Conservation (phyloP, 2,888 invertebrate genomes). For the Tipula lateralis region DNA sequence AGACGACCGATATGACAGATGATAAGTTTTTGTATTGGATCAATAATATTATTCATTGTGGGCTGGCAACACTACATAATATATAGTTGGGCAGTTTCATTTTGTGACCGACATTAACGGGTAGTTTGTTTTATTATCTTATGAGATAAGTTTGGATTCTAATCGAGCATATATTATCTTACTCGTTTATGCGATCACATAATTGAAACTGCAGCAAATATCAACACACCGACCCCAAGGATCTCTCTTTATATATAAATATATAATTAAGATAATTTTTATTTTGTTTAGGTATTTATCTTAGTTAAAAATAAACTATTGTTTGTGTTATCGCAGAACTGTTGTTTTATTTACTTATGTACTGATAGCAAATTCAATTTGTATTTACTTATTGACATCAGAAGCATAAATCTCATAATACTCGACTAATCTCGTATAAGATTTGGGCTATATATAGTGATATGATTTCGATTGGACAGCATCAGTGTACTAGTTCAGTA, state of each 20-base stretch:
- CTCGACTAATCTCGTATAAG: neutral
- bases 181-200: slow-evolving; percentile 52
- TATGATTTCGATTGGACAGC: neutral
- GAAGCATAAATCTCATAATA: neutral
- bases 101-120: slow-evolving; percentile 53
- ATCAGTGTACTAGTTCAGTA: neutral
- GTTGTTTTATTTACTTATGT: neutral
- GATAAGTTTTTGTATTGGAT: neutral
- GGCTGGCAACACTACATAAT: neutral
- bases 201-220: slow-evolving; percentile 44
- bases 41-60: neutral
- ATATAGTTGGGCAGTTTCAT: slow-evolving; percentile 42
- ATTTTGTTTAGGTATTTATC: neutral
- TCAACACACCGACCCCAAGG: neutral
- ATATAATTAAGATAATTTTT: neutral
- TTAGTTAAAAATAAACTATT: neutral
- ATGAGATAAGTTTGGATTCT: neutral
- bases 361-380: neutral
- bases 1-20: neutral
- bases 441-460: neutral
- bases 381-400: neutral
- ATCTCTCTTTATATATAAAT: neutral
- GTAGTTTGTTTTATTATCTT: slow-evolving; percentile 38
- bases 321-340: neutral
- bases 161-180: slow-evolving; percentile 36